Conservation (phyloP, 1,140 invertebrate genomes). For the Leptestheria dahalacensis region DNA sequence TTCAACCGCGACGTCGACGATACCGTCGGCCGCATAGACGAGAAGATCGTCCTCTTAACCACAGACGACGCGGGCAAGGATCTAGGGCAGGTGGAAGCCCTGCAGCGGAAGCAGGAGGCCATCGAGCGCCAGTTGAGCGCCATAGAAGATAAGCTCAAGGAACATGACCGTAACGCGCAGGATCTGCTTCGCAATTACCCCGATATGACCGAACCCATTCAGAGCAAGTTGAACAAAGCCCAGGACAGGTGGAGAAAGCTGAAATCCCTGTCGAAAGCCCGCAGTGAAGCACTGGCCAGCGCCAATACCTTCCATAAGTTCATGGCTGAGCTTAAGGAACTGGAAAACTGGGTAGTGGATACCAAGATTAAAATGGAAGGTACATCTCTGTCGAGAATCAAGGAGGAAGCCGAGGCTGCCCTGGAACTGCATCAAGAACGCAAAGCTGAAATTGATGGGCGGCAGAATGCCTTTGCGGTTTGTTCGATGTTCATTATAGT, state of each 20-base stretch:
- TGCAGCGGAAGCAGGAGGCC: constrained; percentile 64
- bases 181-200: constrained; percentile 55
- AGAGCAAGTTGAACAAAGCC: constrained; percentile 42
- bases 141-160: constrained; percentile 54
- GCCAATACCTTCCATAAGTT: constrained; percentile 72
- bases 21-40: constrained; percentile 59
- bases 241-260: constrained; percentile 57
- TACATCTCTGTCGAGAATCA: constrained; percentile 67
- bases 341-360: constrained; percentile 67
- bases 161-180: constrained; percentile 48
- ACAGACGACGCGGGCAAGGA: constrained; percentile 52
- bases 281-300: constrained; percentile 46
- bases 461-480: constrained; percentile 61
- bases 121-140: constrained; percentile 72
- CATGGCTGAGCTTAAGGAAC: constrained; percentile 50
- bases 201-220: constrained; percentile 48
- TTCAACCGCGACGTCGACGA: constrained; percentile 77
- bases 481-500: background rate
- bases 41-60: constrained; percentile 63
- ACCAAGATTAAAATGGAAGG: constrained; percentile 71
- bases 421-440: constrained; percentile 86
- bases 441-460: constrained; percentile 86
- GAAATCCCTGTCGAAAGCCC: constrained; percentile 42
- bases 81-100: constrained; percentile 56
- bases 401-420: constrained; percentile 72